Evolutionary conservation across 2,888 invertebrate genomes (phyloP).

Genomic region (Agriopis aurantiaria): DNA sequence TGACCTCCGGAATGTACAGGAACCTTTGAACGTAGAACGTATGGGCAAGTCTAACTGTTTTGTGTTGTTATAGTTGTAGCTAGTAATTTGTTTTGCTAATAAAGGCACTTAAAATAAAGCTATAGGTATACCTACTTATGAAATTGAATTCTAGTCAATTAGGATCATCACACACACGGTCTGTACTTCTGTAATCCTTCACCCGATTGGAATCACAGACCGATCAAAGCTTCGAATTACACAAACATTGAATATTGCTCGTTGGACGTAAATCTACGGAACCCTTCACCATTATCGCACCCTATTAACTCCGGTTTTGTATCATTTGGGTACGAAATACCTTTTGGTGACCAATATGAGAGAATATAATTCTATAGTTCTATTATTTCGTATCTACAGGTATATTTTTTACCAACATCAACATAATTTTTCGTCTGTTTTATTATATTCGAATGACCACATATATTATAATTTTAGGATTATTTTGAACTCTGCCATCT

Average conservation of each 20-base stretch:
- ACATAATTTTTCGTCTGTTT: neutral
- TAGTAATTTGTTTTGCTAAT: no score
- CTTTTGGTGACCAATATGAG: neutral
- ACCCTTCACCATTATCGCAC: constrained; percentile 5
- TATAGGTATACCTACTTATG: neutral
- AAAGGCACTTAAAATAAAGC: no score
- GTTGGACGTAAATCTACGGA: neutral
- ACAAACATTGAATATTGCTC: constrained; percentile 12
- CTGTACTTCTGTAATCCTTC: constrained; percentile 11
- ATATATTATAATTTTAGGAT: no score
- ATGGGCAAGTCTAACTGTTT: no score
- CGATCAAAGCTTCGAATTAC: constrained; percentile 12
- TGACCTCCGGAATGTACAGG: no score
- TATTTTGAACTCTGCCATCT: no score
- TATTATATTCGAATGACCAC: no score
- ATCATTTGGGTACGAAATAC: neutral
- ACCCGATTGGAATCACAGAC: constrained; percentile 1
- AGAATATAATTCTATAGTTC: neutral
- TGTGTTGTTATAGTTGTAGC: no score
- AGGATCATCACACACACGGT: neutral
- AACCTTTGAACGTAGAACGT: no score
- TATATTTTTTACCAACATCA: neutral
- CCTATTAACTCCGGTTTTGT: constrained; percentile 10
- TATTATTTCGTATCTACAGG: neutral
- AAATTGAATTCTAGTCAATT: neutral